These are phyloP conservation scores for Ceratosolen fusciceps DNA, from an alignment of 1,140 invertebrate species.

Conservation along the genomic window DNA sequence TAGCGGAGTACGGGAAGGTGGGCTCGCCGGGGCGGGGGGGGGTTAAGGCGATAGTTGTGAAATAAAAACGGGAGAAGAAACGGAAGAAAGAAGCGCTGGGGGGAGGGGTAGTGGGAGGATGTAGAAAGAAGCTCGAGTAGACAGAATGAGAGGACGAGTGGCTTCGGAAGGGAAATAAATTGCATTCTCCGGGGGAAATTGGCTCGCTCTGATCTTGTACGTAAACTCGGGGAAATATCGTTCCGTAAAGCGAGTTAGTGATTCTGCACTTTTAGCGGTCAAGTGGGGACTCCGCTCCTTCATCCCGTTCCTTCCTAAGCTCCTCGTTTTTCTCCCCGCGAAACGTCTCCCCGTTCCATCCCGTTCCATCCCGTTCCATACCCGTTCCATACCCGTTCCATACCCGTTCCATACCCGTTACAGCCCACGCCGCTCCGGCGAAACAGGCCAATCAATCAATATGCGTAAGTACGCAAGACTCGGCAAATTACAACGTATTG, in stretches of 20 bases:
- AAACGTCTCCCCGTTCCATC: neutral
- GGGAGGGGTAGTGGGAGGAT: conserved; percentile 30
- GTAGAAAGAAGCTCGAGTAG: conserved; percentile 37
- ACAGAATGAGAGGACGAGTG: conserved; percentile 46
- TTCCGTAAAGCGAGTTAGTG: conserved; percentile 48
- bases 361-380: neutral
- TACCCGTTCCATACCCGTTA: neutral
- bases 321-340: neutral
- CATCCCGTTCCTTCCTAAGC: neutral
- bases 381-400: no score
- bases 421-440: no score
- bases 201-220: conserved; percentile 49
- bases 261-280: conserved; percentile 55
- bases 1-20: neutral
- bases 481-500: no score
- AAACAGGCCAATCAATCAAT: conserved; percentile 6
- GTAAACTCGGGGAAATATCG: conserved; percentile 49
- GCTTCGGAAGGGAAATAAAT: conserved; percentile 51
- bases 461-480: neutral
- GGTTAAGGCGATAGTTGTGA: neutral
- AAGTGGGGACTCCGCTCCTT: conserved; percentile 51
- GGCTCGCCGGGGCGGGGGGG: no score
- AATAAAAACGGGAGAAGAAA: conserved; percentile 29
- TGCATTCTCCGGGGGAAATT: conserved; percentile 54
- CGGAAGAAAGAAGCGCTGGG: conserved; percentile 37